Evolutionary conservation across 2,113 vertebrate species (phyloP).

Genomic region (Pao palembangensis): DNA sequence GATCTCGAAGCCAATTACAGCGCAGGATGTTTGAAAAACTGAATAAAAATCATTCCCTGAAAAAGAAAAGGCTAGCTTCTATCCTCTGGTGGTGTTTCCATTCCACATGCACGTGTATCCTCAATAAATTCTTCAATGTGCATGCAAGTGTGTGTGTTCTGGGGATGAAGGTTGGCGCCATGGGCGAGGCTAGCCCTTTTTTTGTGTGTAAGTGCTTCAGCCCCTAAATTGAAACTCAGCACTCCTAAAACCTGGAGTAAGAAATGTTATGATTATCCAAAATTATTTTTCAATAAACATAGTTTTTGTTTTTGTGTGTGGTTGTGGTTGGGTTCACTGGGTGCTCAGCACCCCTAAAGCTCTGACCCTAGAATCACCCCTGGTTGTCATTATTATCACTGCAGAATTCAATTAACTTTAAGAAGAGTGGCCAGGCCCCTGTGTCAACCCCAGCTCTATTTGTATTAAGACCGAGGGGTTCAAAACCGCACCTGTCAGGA

Average conservation of each 20-base stretch:
- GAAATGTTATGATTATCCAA: too few relatives aligned
- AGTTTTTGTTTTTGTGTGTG: too few relatives aligned
- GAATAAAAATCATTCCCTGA: constrained; percentile 21
- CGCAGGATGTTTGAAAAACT: constrained; percentile 34
- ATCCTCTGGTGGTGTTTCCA: constrained; percentile 11
- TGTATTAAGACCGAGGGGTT: constrained; percentile 29
- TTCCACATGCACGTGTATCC: too few relatives aligned
- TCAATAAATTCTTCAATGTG: background rate
- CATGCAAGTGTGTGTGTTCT: background rate
- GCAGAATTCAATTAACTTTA: constrained; percentile 47
- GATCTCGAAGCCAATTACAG: constrained; percentile 45
- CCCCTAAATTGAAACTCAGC: too few relatives aligned
- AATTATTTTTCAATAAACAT: too few relatives aligned
- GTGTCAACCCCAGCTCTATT: constrained; percentile 28
- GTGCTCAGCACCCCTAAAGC: too few relatives aligned
- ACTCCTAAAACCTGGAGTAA: too few relatives aligned
- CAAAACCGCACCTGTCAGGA: constrained; percentile 26
- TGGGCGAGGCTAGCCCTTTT: too few relatives aligned
- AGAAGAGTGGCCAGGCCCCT: constrained; percentile 25
- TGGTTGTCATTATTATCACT: constrained; percentile 22
- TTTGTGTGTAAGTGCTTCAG: too few relatives aligned
- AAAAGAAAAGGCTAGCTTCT: constrained; percentile 18
- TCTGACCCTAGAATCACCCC: too few relatives aligned
- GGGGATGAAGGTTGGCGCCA: constrained; percentile 1
- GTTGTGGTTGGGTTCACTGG: too few relatives aligned